Conservation (phyloP, 2,113 vertebrate genomes). For the Pedetes capensis region DNA sequence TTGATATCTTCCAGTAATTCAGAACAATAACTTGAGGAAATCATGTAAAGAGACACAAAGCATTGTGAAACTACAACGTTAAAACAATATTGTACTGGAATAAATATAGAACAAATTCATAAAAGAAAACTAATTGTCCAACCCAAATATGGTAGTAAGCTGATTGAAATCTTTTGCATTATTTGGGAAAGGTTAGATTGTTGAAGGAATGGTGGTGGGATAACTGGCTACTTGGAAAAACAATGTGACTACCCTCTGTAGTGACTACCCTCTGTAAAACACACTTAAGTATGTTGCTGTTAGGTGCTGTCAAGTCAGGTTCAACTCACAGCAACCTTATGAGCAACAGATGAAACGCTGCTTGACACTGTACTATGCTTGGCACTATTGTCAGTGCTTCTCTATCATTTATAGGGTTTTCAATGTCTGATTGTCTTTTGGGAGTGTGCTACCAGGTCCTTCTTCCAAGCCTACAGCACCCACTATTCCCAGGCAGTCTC, state of each 20-base stretch:
- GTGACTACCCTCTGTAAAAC: neutral
- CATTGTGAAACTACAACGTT: neutral
- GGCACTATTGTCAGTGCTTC: no score
- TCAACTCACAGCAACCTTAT: no score
- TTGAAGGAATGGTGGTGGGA: neutral
- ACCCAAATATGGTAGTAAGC: neutral
- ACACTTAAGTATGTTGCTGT: no score
- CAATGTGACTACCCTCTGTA: neutral
- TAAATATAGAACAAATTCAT: conserved; percentile 17
- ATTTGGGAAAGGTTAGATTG: neutral
- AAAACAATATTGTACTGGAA: neutral
- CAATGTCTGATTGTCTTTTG: no score
- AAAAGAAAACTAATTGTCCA: neutral
- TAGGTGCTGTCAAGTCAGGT: no score
- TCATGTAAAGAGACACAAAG: neutral
- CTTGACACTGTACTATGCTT: no score
- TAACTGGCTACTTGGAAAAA: neutral
- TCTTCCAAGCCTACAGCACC: no score
- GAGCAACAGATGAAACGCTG: no score
- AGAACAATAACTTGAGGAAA: neutral
- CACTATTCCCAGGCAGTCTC: no score
- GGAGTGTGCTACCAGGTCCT: no score
- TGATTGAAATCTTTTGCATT: neutral
- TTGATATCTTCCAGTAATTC: neutral
- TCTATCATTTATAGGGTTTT: no score